Evolutionary conservation across 2,888 invertebrate genomes (phyloP).

Genomic region (Mamestra brassicae): DNA sequence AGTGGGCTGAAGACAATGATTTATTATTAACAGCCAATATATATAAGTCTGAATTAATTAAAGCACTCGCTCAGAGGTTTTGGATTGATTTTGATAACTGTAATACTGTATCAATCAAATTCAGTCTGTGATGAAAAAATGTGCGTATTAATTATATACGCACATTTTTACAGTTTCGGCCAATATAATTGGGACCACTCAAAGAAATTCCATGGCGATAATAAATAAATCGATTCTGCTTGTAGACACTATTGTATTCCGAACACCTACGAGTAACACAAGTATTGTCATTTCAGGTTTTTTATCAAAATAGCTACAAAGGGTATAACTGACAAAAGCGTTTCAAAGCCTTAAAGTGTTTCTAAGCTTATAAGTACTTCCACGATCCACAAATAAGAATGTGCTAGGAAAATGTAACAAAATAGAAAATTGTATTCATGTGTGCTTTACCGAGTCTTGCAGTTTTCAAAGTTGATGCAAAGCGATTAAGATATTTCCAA

Average conservation of each 20-base stretch:
- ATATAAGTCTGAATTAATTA: constrained; percentile 36
- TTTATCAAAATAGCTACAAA: constrained; percentile 30
- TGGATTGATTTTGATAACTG: constrained; percentile 7
- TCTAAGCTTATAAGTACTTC: constrained; percentile 10
- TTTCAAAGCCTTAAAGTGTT: constrained; percentile 8
- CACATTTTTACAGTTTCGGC: neutral
- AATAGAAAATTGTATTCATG: constrained; percentile 18
- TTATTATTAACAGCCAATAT: constrained; percentile 28
- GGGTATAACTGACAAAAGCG: constrained; percentile 6
- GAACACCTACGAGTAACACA: constrained; percentile 22
- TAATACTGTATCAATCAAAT: constrained; percentile 14
- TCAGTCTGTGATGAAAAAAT: neutral
- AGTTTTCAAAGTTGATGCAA: constrained; percentile 25
- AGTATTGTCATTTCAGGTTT: constrained; percentile 6
- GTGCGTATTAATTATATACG: neutral
- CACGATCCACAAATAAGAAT: neutral
- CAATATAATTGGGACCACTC: neutral
- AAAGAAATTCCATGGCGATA: constrained; percentile 2
- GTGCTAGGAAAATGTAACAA: constrained; percentile 1
- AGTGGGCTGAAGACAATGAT: constrained; percentile 28
- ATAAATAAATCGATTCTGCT: constrained; percentile 9
- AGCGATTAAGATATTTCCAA: neutral
- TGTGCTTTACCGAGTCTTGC: constrained; percentile 1
- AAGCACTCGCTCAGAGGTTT: constrained; percentile 25
- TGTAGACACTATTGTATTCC: constrained; percentile 1